Conservation (phyloP, 2,797 vertebrate genomes). For the Pyrrhura leucotis region DNA sequence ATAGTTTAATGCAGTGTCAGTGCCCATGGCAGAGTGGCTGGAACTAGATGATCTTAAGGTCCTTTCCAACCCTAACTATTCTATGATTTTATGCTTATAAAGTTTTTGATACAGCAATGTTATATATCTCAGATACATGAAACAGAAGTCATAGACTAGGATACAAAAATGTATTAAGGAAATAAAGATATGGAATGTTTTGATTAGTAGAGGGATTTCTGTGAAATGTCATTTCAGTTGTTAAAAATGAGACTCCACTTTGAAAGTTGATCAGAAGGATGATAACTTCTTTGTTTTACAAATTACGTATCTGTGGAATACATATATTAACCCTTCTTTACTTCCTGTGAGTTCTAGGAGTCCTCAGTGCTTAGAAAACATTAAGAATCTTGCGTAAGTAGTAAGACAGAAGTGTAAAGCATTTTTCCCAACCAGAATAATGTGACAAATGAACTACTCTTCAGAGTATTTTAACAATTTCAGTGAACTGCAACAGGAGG, state of each 20-base stretch:
- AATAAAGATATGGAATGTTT: not conserved
- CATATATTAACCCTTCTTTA: not conserved
- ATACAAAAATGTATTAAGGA: not conserved
- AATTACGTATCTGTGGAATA: not conserved
- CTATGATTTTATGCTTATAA: not conserved
- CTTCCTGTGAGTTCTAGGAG: not conserved
- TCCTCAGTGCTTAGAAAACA: not conserved
- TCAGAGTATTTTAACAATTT: slow-evolving; percentile 16
- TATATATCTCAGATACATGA: not conserved
- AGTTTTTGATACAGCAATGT: not conserved
- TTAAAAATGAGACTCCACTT: not conserved
- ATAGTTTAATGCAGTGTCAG: not conserved
- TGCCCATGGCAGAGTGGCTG: not conserved
- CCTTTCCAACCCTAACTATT: not conserved
- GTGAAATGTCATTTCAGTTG: not conserved
- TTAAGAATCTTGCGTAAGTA: not conserved
- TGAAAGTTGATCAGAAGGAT: not conserved
- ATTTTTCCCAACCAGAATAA: not conserved
- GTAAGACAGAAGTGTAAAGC: not conserved
- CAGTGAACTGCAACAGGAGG: not conserved
- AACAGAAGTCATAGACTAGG: not conserved
- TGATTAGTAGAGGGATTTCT: not conserved
- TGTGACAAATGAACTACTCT: slow-evolving; percentile 5
- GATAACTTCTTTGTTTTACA: not conserved
- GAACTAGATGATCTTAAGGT: not conserved